Base-by-base conservation (phyloP, 2,888 invertebrate genomes). In the Cephus rjabovi region DNA sequence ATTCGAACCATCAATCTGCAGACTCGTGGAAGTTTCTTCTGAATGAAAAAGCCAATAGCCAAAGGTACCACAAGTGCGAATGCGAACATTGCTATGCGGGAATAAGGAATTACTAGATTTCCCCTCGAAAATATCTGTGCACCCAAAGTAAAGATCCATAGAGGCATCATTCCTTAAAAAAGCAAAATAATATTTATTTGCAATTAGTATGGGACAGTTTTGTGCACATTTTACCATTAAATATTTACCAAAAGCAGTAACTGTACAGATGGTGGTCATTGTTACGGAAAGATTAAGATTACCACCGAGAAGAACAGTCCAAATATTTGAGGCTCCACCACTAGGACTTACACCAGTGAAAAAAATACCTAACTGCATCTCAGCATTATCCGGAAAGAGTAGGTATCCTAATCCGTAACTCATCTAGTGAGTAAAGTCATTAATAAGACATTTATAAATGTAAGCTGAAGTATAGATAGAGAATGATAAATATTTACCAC, bases 271-370 rank as follows among this genome's bases (percentile, higher is more conserved):
- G 12, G 98, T 95, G 0, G 99, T 99, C 98, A 99, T 98, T 30
- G 99, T 96, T 75, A 99, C 95, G 0, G 98, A 98, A 70, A 99
- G 93, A 90, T 98, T 96, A 9, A 99, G 94, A 92, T 99, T 99
- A 9, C 98, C 99, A 4, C 96, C 96, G 3, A 99, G 93, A 30
- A 99, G 94, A 82, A 97, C 95, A 0, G 98, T 96, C 98, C 98
- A 99, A 86, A 98, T 97, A 92, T 99, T 99, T 75, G 98, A 98
- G 34, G 98, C 98, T 0, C 98, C 99, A 0, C 99, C 98, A n/a
- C 96, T 97, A 0, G 98, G 98, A 4, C 97, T 95, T 33, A 97
- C 96, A 0, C 98, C 98, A 0, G 97, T 96, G 91, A 97, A 97
- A 92, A 98, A 98, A 91, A 98, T 93, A 4, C 98, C 98, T 83